Percentiles rank a stretch among this genome's conserved stretches.
Evolutionary conservation across 2,888 invertebrate genomes (phyloP).

Genomic region (Chrysodeixis includens): DNA sequence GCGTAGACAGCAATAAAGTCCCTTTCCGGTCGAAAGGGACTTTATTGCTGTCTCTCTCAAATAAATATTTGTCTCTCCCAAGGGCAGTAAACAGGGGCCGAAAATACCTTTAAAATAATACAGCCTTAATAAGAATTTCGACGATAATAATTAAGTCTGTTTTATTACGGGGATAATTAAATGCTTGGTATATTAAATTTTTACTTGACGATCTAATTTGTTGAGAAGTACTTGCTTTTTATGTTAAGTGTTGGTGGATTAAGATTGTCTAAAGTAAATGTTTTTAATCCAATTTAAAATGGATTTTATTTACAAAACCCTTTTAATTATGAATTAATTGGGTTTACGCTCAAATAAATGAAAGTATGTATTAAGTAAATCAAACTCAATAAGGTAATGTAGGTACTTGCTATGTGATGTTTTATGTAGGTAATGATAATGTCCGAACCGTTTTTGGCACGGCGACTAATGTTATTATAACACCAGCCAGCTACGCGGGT

Average conservation of each 20-base stretch:
- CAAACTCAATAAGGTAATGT: no score
- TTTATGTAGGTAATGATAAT: no score
- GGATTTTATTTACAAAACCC: no score
- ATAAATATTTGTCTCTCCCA: conserved; percentile 51
- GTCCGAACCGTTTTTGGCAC: no score
- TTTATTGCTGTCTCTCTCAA: no score
- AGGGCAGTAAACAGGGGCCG: conserved; percentile 29
- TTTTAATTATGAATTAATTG: no score
- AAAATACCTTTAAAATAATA: conserved; percentile 36
- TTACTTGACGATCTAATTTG: neutral
- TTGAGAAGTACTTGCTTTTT: neutral
- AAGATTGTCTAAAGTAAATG: neutral
- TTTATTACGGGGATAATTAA: neutral
- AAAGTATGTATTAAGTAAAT: no score
- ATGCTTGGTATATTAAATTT: neutral
- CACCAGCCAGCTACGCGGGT: no score
- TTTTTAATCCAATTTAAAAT: neutral
- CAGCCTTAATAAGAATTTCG: neutral
- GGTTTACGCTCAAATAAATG: no score
- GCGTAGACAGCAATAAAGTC: conserved; percentile 45
- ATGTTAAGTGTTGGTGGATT: neutral
- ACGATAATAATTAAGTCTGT: neutral
- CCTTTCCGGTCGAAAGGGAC: conserved; percentile 37
- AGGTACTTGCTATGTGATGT: no score
- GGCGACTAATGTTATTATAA: no score